Percentiles rank a stretch among this genome's conserved stretches.
These are phyloP conservation scores for Chirona hameri DNA, from an alignment of 2,888 invertebrate genomes.

Conservation along the genomic window DNA sequence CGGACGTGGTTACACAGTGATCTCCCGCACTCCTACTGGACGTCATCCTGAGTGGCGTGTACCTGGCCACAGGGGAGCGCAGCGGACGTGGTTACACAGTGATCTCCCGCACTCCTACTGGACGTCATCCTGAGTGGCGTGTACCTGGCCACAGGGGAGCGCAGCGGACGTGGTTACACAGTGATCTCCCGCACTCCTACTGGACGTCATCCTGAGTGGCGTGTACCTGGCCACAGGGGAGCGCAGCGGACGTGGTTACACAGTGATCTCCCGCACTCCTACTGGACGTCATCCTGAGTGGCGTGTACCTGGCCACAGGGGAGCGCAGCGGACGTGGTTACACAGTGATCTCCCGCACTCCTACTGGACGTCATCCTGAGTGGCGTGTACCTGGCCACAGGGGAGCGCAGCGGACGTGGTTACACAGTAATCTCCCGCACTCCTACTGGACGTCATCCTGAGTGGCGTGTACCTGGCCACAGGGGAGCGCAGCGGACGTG, in stretches of 20 bases:
- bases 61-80: not conserved
- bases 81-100: too few relatives aligned
- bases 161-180: not conserved
- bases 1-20: too few relatives aligned
- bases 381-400: constrained; percentile 11
- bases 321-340: not conserved
- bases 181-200: not conserved
- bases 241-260: not conserved
- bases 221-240: constrained; percentile 4
- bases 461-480: constrained; percentile 10
- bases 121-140: not conserved
- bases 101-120: not conserved
- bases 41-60: constrained; percentile 1
- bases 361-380: not conserved
- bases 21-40: not conserved
- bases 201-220: not conserved
- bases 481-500: not conserved
- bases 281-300: not conserved
- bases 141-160: not conserved
- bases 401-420: not conserved
- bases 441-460: not conserved
- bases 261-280: too few relatives aligned
- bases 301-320: constrained; percentile 5
- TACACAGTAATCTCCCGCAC: too few relatives aligned
- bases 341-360: too few relatives aligned